phyloP scores from a whole-genome alignment of 2,113 vertebrate species.

The Atractosteus spatula region DNA sequence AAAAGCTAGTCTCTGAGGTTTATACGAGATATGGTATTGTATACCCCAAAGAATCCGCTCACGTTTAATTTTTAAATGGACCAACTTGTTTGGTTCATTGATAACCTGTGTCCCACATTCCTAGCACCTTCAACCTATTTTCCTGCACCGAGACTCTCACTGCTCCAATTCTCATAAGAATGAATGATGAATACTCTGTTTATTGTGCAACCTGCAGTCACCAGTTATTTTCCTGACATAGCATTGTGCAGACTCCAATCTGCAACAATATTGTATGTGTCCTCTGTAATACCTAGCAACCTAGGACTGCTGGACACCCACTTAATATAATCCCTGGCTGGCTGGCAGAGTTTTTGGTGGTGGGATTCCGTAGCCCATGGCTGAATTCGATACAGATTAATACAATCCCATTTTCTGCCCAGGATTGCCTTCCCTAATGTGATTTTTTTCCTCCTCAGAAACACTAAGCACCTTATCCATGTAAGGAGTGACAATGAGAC shows the following conservation, averaged over 20 bases:
- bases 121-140: conserved; percentile 37
- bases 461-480: conserved; percentile 65
- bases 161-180: too few relatives aligned
- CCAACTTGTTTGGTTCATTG: conserved; percentile 43
- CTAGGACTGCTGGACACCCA: neutral
- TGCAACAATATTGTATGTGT: too few relatives aligned
- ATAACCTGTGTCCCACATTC: conserved; percentile 50
- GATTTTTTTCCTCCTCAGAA: conserved; percentile 54
- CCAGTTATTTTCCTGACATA: too few relatives aligned
- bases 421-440: conserved; percentile 73
- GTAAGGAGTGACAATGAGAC: conserved; percentile 61
- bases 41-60: too few relatives aligned
- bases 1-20: too few relatives aligned
- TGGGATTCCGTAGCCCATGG: conserved; percentile 50
- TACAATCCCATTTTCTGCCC: conserved; percentile 71
- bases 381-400: conserved; percentile 75
- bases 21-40: too few relatives aligned
- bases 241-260: too few relatives aligned
- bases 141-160: conserved; percentile 1
- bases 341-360: conserved; percentile 11
- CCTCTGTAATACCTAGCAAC: too few relatives aligned
- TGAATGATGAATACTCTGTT: too few relatives aligned
- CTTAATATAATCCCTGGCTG: conserved; percentile 11
- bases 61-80: conserved; percentile 6
- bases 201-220: too few relatives aligned